Percentiles rank a stretch among this genome's conserved stretches.
Evolutionary conservation across 2,113 vertebrate species (phyloP).

Genomic region (Podarcis cretensis): DNA sequence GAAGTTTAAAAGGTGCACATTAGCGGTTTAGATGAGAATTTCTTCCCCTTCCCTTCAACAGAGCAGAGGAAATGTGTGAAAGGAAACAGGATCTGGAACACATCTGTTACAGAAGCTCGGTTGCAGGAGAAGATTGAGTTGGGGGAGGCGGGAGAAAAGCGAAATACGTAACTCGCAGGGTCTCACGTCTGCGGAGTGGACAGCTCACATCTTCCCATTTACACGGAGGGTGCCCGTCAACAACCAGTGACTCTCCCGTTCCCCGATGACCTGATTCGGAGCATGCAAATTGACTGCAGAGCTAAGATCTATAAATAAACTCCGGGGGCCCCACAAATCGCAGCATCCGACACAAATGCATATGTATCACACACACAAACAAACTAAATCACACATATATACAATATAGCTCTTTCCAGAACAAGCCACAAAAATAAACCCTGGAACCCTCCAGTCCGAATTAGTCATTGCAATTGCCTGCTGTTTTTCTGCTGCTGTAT

Average conservation of each 20-base stretch:
- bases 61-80: neutral
- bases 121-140: neutral
- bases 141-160: too few species aligned
- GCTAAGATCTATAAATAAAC: conserved; percentile 33
- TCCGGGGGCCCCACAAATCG: neutral
- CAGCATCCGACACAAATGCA: neutral
- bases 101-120: neutral
- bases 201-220: neutral
- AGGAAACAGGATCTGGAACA: neutral
- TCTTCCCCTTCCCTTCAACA: neutral
- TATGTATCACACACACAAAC: neutral
- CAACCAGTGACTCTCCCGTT: neutral
- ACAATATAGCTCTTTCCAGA: neutral
- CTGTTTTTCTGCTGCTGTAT: neutral
- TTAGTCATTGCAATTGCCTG: neutral
- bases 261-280: neutral
- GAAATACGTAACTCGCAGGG: neutral
- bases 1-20: neutral
- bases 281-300: conserved; percentile 11
- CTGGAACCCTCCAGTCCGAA: neutral
- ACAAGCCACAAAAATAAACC: neutral
- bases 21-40: neutral
- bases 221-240: neutral
- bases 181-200: neutral
- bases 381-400: neutral